A percentile compares a stretch with the other conserved stretches of the same genome.
Conservation (phyloP, 2,888 invertebrate species). For the Hemaris fuciformis region DNA sequence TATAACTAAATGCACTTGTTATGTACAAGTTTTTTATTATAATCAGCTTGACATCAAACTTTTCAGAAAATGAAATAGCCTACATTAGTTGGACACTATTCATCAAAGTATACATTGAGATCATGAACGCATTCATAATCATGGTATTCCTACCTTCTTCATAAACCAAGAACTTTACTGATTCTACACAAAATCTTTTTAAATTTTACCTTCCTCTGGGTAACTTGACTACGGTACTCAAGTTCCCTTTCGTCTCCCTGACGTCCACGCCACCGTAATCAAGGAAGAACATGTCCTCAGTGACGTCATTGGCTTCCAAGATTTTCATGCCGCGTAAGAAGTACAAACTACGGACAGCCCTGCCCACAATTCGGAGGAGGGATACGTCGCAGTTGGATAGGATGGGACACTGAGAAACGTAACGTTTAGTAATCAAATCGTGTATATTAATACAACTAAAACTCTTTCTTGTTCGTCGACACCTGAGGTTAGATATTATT, state of each 20-base stretch:
- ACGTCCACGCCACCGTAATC: constrained; percentile 54
- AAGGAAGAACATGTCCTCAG: constrained; percentile 55
- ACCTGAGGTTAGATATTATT: too few species aligned
- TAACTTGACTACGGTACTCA: constrained; percentile 29
- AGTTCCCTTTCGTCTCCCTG: constrained; percentile 20
- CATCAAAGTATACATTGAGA: too few species aligned
- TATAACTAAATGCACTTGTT: too few species aligned
- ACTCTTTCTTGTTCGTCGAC: too few species aligned
- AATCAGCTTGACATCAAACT: too few species aligned
- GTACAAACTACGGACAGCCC: constrained; percentile 57
- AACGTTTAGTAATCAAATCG: too few species aligned
- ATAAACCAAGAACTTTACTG: not conserved
- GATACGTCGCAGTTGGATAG: constrained; percentile 53
- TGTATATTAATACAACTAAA: not conserved
- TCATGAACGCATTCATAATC: too few species aligned
- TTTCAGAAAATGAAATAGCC: too few species aligned
- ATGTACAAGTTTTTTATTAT: too few species aligned
- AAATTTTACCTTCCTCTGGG: constrained; percentile 51
- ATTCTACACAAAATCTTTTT: not conserved
- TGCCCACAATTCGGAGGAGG: constrained; percentile 57
- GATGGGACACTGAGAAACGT: constrained; percentile 54
- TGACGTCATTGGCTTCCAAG: constrained; percentile 52
- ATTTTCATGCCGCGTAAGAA: constrained; percentile 51
- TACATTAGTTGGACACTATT: too few species aligned
- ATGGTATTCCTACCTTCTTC: too few species aligned